Evolutionary conservation across 2,113 vertebrate genomes (phyloP), one percentile per base, ranked within the genome.

Genomic region (Coracopsis vasa): DNA sequence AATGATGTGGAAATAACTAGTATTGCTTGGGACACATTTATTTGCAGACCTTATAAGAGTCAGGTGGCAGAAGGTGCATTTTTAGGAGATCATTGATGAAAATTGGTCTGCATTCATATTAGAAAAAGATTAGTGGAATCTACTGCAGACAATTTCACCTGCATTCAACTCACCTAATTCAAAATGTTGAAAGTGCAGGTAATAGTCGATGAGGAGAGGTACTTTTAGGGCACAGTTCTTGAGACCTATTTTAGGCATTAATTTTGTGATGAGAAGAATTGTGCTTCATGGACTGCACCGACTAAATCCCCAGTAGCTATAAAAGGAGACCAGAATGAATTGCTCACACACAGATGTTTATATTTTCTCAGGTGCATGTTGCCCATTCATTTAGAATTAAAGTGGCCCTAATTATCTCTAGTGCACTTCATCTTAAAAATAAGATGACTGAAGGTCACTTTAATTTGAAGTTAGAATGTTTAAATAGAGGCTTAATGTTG

Each of bases 351-450:
- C 5, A 80, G 79, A 69, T 82, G 31, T 39, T 73, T 60, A 17
- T 15, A 61, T 27, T 42, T 19, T 25, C 20, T 66, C 15, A 89
- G 90, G 60, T 95, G 81, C 29, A 33, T 6, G 31, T 41, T 90
- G 80, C 48, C 71, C 75, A 73, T 80, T 62, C 71, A 83, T 62
- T 93, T 62, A 86, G 29, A 75, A 72, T 56, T 77, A 37, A 94
- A 93, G 75, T 90, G 92, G 62, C 42, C 75, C 60, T 90, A 86
- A 92, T 94, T 90, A 78, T 14, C 21, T 80, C 54, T 61, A 90
- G 67, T 66, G 88, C 44, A 86, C 92, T 88, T 93, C 33, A 86
- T 48, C 86, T 94, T 62, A 29, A 42, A 90, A 80, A 69, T 64
- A 71, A 95, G 29, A 54, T 80, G 71, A 93, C 62, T 41, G 54